These are phyloP conservation scores for Scartelaos histophorus DNA, from an alignment of 2,113 vertebrate genomes.

Conservation along the genomic window DNA sequence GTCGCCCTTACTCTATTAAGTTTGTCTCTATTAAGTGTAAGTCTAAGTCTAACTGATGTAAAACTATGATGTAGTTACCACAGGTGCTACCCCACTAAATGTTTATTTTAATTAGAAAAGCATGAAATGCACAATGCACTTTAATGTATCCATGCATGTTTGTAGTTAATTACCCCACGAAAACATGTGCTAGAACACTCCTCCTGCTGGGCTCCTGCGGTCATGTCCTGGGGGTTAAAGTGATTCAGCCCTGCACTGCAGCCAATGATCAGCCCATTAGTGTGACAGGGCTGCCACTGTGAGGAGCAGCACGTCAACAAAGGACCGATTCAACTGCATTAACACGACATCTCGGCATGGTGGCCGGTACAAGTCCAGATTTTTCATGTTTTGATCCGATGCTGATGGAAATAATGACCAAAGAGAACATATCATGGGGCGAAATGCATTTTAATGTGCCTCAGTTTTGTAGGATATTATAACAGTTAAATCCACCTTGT, in stretches of 20 bases:
- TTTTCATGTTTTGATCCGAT: conserved; percentile 23
- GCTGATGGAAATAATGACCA: conserved; percentile 24
- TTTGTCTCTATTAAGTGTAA: too few relatives aligned
- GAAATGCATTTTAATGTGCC: background rate
- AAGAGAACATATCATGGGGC: background rate
- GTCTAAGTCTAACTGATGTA: too few relatives aligned
- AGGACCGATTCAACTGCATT: conserved; percentile 64
- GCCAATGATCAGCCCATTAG: conserved; percentile 69
- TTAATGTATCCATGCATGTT: conserved; percentile 17
- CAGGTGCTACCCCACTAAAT: too few relatives aligned
- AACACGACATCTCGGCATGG: conserved; percentile 50
- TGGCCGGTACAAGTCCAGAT: conserved; percentile 39
- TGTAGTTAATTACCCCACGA: conserved; percentile 33
- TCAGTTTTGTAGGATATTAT: background rate
- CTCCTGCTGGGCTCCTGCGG: conserved; percentile 23
- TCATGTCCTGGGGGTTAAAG: conserved; percentile 57
- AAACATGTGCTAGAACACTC: conserved; percentile 45
- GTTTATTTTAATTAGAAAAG: too few relatives aligned
- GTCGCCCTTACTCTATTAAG: too few relatives aligned
- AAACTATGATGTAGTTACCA: too few relatives aligned
- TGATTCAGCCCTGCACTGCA: conserved; percentile 60
- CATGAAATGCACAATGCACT: background rate
- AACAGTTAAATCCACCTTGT: background rate
- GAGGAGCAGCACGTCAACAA: conserved; percentile 68
- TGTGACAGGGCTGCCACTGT: conserved; percentile 66